Base-by-base conservation (phyloP, 1,140 invertebrate species). In the Drosophila miranda region DNA sequence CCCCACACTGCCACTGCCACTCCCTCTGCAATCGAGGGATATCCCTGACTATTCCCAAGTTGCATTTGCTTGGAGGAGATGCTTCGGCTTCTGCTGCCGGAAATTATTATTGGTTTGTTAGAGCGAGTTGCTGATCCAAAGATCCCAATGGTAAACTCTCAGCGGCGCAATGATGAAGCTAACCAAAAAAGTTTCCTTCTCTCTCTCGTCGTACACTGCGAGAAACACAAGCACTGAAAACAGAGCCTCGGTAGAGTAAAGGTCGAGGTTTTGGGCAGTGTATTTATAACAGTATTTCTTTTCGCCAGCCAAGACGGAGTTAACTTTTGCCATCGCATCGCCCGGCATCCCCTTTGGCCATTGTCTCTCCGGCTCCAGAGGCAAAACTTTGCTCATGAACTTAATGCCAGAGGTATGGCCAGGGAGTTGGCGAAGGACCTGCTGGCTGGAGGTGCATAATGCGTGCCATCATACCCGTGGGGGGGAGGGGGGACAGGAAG, bases 41-140 rank as follows among this genome's bases (percentile, higher is more conserved):
- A 74, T 82, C 73, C 83, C 75, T 59, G 62, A 51, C 72, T 62
- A 84, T 84, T 84, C 81, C 80, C 81, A 46, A 59, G 80, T 26
- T 80, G 80, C 81, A 86, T 57, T 73, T 70, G 43, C 77, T 1
- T 19, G 19, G 46, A 53, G 73, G 28, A 23, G 13, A 28, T 50
- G 23, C 19, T 19, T 7, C 26, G 19, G 58, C 49, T 58, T 23
- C 44, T 19, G 48, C 48, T 53, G 72, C 70, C 79, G 80, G 75
- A 83, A 83, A 83, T 83, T 83, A 83, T 83, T 83, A 83, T 83
- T 83, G 80, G 80, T 83, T 83, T 84, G 70, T 84, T 83, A 63
- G 79, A 69, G 52, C 60, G 61, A 75, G 61, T 75, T 75, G 75
- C 58, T 71, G 70, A 79, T 70, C 61, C 71, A 58, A 62, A 60